These are phyloP conservation scores for Ceyx cyanopectus DNA, from an alignment of 2,113 vertebrate species.

Conservation along the genomic window DNA sequence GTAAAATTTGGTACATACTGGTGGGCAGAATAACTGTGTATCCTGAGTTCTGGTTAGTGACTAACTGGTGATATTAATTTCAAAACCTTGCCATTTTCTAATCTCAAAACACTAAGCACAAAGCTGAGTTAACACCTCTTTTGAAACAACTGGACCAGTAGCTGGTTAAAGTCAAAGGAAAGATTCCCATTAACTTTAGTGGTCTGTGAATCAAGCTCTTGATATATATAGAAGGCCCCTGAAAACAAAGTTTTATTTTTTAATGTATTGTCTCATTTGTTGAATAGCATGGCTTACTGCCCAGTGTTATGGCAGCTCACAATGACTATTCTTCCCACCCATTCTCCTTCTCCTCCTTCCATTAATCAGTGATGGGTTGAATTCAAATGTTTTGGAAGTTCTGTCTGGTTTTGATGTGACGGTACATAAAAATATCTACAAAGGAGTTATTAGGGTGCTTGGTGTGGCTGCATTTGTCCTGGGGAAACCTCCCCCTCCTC, in stretches of 20 bases:
- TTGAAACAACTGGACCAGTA: background rate
- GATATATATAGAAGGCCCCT: constrained; percentile 54
- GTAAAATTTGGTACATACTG: background rate
- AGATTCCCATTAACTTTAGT: constrained; percentile 38
- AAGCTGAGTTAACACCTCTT: background rate
- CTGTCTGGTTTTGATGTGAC: constrained; percentile 51
- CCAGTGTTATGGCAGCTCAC: constrained; percentile 60
- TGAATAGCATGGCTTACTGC: constrained; percentile 62
- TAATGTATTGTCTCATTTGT: constrained; percentile 59
- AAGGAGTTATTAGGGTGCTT: constrained; percentile 38
- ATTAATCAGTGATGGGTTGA: constrained; percentile 58
- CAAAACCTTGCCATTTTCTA: background rate
- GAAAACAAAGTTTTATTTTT: constrained; percentile 49
- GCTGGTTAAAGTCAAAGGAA: constrained; percentile 35
- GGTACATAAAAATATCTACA: constrained; percentile 58
- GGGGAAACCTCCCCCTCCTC: constrained; percentile 38
- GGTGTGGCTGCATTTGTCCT: constrained; percentile 60
- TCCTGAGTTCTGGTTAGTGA: background rate
- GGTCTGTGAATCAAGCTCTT: constrained; percentile 38
- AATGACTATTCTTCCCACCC: constrained; percentile 68
- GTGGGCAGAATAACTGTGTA: background rate
- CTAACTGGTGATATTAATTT: background rate
- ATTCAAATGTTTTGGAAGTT: constrained; percentile 55
- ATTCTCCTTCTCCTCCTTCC: constrained; percentile 60
- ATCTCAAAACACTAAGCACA: background rate